Evolutionary conservation across 1,140 invertebrate species (phyloP).

Genomic region (Amphibalanus amphitrite): DNA sequence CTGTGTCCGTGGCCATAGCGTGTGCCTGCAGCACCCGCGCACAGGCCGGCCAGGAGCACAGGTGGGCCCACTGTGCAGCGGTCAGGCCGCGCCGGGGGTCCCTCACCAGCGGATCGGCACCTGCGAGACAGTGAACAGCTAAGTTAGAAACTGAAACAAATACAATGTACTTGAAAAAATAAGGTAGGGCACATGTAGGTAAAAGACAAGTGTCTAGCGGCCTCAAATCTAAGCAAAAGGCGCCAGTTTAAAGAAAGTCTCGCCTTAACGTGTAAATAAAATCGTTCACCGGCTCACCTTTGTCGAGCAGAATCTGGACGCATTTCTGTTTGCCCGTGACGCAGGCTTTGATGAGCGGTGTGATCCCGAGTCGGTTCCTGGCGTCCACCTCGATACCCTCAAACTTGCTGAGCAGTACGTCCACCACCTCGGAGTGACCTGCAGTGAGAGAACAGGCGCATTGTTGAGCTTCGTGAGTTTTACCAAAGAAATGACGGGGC

Average conservation of each 20-base stretch:
- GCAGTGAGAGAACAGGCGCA: too few relatives aligned
- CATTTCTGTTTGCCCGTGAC: neutral
- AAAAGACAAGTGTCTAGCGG: neutral
- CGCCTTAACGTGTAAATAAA: too few relatives aligned
- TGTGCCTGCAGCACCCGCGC: neutral
- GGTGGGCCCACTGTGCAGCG: neutral
- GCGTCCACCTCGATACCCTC: neutral
- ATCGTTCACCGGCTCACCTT: neutral
- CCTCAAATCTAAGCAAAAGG: too few relatives aligned
- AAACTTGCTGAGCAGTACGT: neutral
- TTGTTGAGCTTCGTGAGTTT: too few relatives aligned
- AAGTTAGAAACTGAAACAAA: too few relatives aligned
- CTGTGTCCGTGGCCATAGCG: neutral
- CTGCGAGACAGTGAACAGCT: neutral
- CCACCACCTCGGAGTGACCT: neutral
- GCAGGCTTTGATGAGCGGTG: neutral
- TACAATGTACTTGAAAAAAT: too few relatives aligned
- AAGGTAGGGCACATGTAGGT: neutral
- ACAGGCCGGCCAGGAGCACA: neutral
- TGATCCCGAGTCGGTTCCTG: neutral
- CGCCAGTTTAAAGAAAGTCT: too few relatives aligned
- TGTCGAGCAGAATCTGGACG: neutral
- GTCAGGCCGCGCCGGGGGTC: neutral
- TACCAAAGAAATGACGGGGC: too few relatives aligned
- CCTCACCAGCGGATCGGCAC: neutral